Evolutionary conservation across 2,797 vertebrate species (phyloP), one percentile per base, ranked within the genome.

Genomic region (Brachyalestes nurse): DNA sequence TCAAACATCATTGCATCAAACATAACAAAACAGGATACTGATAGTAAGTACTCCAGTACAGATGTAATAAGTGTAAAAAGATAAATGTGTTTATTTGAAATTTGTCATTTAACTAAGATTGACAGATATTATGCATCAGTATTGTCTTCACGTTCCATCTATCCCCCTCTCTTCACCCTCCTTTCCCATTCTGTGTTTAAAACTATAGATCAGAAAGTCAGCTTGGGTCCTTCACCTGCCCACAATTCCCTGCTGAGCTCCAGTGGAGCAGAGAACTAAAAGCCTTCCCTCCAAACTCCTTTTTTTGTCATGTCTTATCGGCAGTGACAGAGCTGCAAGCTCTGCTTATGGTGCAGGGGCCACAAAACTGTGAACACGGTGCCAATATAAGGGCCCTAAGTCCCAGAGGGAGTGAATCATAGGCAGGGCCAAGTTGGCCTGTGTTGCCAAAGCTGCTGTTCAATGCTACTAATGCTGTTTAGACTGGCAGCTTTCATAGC

Each of bases 281-380:
- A 58, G 73, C 51, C 79, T 47, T 82, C 70, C 60, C 19, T 9
- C 9, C 49, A 40, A 79, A 66, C n/a, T 38, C 13, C 19, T 65
- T 21, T 77, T 34, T 58, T 55, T 21, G 47, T 53, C 67, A 42
- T 40, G 23, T 25, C 40, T 74, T 80, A 82, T 64, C 71, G 75
- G 77, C 55, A 16, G 71, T 80, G 85, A 82, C 82, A 86, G 82
- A 80, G 72, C 75, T 69, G 62, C 49, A 70, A 61, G 72, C 64
- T 60, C 51, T 57, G 51, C 51, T 73, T n/a, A 71, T 71, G 66
- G 74, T 42, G n/a, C 7, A 71, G 74, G 47, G 21, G 58, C 78
- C 57, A 16, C 67, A 62, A 65, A 61, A 75, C 58, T 79, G 45
- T 34, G 8, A 34, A 49, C 61, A 10, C 51, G 40, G 9, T 34